Evolutionary conservation across 2,888 invertebrate genomes (phyloP).

Genomic region (Drosophila pegasa): DNA sequence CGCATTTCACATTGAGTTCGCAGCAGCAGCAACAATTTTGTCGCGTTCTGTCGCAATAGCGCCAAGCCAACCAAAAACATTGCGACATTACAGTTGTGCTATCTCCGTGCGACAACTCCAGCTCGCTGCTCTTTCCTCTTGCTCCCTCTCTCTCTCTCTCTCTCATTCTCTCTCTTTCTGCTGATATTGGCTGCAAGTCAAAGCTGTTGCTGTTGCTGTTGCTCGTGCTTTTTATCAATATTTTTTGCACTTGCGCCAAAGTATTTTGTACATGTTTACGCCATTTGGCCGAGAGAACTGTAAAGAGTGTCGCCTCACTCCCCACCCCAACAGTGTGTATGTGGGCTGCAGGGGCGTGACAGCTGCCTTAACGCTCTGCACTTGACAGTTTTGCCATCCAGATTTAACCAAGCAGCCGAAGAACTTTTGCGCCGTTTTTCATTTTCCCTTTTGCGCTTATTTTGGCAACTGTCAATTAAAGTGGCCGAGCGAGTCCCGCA

Average conservation of each 20-base stretch:
- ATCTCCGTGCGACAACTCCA: conserved; percentile 24
- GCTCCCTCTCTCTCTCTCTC: not conserved
- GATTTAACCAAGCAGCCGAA: conserved; percentile 58
- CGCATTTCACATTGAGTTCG: conserved; percentile 24
- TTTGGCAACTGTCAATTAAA: conserved; percentile 59
- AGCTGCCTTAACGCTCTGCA: conserved; percentile 25
- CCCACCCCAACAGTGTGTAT: no score
- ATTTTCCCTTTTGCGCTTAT: conserved; percentile 19
- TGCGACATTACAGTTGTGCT: conserved; percentile 43
- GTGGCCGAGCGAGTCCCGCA: conserved; percentile 32
- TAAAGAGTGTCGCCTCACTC: not conserved
- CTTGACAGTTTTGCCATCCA: conserved; percentile 70
- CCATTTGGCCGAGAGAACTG: conserved; percentile 52
- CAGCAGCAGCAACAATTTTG: conserved; percentile 29
- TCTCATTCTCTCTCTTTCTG: not conserved
- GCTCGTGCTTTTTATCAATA: conserved; percentile 25
- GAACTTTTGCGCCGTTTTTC: conserved; percentile 11
- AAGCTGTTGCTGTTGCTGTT: conserved; percentile 6
- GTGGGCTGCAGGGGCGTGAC: not conserved
- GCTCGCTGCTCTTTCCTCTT: not conserved
- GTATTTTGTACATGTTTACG: conserved; percentile 79
- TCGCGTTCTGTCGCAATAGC: conserved; percentile 50
- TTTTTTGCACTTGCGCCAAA: conserved; percentile 51
- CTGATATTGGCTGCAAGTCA: conserved; percentile 25
- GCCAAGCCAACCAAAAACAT: conserved; percentile 49